Evolutionary conservation across 2,797 vertebrate species (phyloP).

Genomic region (Telmatherina bonti): DNA sequence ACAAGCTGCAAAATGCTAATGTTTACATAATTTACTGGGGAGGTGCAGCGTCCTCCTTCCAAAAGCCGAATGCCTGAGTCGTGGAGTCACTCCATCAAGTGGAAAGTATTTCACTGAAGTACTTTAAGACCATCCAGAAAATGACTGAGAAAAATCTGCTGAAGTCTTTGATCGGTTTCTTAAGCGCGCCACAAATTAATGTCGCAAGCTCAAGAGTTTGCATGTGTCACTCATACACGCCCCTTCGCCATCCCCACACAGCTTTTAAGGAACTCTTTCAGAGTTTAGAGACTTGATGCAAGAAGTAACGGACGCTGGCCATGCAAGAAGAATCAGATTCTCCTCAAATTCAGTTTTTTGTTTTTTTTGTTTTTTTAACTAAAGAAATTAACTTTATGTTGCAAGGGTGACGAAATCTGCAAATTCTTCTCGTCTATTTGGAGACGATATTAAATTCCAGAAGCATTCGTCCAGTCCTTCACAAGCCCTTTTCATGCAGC

Average conservation of each 20-base stretch:
- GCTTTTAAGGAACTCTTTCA: too few species aligned
- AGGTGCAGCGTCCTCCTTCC: constrained; percentile 37
- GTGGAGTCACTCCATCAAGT: constrained; percentile 63
- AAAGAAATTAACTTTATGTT: too few species aligned
- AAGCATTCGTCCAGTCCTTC: too few species aligned
- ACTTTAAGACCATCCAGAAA: constrained; percentile 58
- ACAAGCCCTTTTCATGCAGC: too few species aligned
- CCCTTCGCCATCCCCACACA: neutral
- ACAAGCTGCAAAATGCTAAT: constrained; percentile 20
- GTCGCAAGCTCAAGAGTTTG: constrained; percentile 21
- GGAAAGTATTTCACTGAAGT: constrained; percentile 71
- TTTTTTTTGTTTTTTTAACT: too few species aligned
- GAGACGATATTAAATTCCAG: too few species aligned
- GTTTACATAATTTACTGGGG: constrained; percentile 54
- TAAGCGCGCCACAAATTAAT: constrained; percentile 58
- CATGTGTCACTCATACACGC: constrained; percentile 14
- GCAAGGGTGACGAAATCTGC: too few species aligned
- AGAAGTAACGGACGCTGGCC: too few species aligned
- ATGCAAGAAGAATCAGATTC: too few species aligned
- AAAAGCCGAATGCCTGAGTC: constrained; percentile 54
- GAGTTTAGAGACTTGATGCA: too few species aligned
- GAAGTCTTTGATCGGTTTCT: constrained; percentile 54
- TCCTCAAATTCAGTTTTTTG: too few species aligned
- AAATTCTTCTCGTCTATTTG: too few species aligned
- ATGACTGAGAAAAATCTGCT: constrained; percentile 48